Percentiles rank a stretch among this genome's conserved stretches.
Conservation (phyloP, 2,888 invertebrate species). For the Taenaris catops region DNA sequence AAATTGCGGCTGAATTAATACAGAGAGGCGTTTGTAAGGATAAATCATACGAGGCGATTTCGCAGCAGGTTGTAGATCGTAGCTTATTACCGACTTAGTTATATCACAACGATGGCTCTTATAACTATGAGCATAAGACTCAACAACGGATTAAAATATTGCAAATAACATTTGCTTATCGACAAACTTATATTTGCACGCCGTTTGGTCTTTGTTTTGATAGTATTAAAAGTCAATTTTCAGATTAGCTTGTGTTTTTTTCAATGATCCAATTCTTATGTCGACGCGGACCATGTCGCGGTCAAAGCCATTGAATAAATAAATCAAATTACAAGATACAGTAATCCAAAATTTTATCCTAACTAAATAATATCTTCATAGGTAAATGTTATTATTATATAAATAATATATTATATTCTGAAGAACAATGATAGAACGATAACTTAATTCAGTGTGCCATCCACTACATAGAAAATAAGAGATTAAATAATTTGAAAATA, state of each 20-base stretch:
- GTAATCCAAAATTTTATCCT: too few relatives aligned
- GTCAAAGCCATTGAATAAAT: too few relatives aligned
- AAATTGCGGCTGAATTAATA: conserved; percentile 70
- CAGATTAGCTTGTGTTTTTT: conserved; percentile 18
- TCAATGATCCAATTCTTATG: not conserved
- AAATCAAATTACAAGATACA: too few relatives aligned
- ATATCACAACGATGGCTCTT: conserved; percentile 20
- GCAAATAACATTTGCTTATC: conserved; percentile 23
- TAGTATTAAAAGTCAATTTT: conserved; percentile 18
- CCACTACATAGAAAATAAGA: too few relatives aligned
- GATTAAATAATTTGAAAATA: too few relatives aligned
- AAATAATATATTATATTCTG: too few relatives aligned
- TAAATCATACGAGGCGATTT: conserved; percentile 59
- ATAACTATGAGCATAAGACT: conserved; percentile 17
- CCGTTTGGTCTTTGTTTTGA: conserved; percentile 13
- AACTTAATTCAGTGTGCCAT: too few relatives aligned
- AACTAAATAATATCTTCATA: too few relatives aligned
- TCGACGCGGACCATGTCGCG: too few relatives aligned
- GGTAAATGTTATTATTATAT: too few relatives aligned
- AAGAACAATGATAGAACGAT: too few relatives aligned
- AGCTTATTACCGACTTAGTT: conserved; percentile 25
- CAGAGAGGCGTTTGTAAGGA: conserved; percentile 48
- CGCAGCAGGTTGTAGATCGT: conserved; percentile 48
- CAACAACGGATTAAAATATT: conserved; percentile 18
- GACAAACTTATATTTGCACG: conserved; percentile 27